phyloP scores from a whole-genome alignment of 2,113 vertebrate species.

The Erpornis zantholeuca region DNA sequence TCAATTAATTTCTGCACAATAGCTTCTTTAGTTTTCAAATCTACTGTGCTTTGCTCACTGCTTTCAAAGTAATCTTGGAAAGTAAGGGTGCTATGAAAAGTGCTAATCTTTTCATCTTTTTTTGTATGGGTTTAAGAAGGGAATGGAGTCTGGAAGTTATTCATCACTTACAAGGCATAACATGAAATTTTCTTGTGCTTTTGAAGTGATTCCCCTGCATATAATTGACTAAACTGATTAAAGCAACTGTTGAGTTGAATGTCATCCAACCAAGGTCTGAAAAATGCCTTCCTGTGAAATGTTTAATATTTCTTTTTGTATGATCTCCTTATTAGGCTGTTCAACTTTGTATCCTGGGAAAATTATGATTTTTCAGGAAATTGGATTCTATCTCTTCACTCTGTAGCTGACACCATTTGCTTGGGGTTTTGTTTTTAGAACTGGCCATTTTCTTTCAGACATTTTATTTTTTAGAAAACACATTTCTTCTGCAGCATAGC shows the following conservation, averaged over 20 bases:
- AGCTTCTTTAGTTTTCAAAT: slow-evolving; percentile 7
- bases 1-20: slow-evolving; percentile 49
- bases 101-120: slow-evolving; percentile 52
- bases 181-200: slow-evolving; percentile 39
- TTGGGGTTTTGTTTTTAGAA: neutral
- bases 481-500: neutral
- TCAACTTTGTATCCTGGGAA: neutral
- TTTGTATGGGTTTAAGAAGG: slow-evolving; percentile 8
- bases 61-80: slow-evolving; percentile 40
- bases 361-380: neutral
- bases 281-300: slow-evolving; percentile 45
- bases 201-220: slow-evolving; percentile 54
- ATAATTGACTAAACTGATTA: slow-evolving; percentile 67
- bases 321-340: slow-evolving; percentile 9
- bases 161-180: slow-evolving; percentile 46
- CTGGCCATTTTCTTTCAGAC: neutral
- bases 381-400: neutral
- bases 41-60: neutral
- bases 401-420: neutral
- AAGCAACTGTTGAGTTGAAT: slow-evolving; percentile 57
- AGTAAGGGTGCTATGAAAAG: neutral
- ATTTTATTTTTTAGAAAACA: neutral
- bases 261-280: slow-evolving; percentile 32
- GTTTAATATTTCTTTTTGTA: slow-evolving; percentile 49
- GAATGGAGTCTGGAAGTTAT: slow-evolving; percentile 21